phyloP scores from a whole-genome alignment of 35 echinoderm and acorn worm genomes.

The Apostichopus californicus region DNA sequence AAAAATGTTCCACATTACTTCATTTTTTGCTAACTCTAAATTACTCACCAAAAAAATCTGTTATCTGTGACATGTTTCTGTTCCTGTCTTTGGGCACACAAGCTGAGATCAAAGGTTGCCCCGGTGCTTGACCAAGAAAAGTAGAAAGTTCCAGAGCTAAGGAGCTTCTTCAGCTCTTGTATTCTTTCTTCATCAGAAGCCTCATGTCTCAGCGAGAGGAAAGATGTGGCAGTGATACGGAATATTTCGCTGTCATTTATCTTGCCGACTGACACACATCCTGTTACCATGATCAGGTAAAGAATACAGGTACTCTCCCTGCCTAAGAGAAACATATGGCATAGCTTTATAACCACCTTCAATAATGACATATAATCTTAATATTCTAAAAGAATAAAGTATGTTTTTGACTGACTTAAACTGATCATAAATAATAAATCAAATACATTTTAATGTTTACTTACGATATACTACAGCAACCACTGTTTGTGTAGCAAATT shows the following conservation, averaged over 20 bases:
- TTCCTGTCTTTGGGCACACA: constrained; percentile 89
- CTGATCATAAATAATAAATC: no score
- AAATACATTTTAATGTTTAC: no score
- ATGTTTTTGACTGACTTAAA: no score
- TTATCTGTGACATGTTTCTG: constrained; percentile 93
- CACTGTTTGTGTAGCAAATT: no score
- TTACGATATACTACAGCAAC: no score
- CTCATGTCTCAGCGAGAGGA: constrained; percentile 82
- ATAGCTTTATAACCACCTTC: no score
- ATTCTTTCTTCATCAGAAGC: constrained; percentile 87
- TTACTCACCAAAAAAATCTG: constrained; percentile 94
- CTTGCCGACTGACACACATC: constrained; percentile 88
- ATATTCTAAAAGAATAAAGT: no score
- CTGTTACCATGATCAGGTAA: constrained; percentile 85
- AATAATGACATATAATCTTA: no score
- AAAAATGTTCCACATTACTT: no score
- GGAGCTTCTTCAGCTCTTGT: constrained; percentile 83
- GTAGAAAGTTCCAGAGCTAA: constrained; percentile 98
- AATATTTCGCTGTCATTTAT: constrained; percentile 80
- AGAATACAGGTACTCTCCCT: constrained; percentile 61
- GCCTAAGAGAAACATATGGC: constrained; percentile 31
- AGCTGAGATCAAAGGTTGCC: constrained; percentile 76
- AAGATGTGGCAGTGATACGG: constrained; percentile 85
- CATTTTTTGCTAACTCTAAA: no score
- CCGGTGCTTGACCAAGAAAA: constrained; percentile 79